Evolutionary conservation across 2,888 invertebrate species (phyloP).

Genomic region (Exocentrus adspersus): DNA sequence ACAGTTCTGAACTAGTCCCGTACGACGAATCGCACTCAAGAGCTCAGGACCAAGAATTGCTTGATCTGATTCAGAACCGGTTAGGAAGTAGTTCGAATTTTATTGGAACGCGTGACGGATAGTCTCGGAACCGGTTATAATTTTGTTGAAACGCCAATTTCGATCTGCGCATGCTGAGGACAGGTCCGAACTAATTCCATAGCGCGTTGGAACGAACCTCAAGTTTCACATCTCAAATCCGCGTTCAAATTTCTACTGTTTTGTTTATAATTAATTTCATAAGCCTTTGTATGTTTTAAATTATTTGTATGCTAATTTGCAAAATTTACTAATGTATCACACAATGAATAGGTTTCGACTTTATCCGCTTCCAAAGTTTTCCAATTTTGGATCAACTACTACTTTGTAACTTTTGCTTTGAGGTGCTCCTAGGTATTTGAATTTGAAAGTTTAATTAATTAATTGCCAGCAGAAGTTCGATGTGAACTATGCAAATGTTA

Average conservation of each 20-base stretch:
- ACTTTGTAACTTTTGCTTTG: neutral
- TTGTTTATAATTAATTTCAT: neutral
- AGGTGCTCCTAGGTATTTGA: neutral
- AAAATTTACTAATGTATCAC: constrained; percentile 1
- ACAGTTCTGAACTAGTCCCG: too few relatives aligned
- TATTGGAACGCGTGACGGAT: too few relatives aligned
- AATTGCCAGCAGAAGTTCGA: neutral
- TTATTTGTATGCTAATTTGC: neutral
- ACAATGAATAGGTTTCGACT: neutral
- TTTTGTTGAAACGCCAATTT: too few relatives aligned
- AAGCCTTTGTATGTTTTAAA: neutral
- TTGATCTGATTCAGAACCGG: too few relatives aligned
- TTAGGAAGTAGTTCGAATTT: too few relatives aligned
- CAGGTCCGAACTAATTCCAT: too few relatives aligned
- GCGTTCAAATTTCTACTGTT: neutral
- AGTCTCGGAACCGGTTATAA: too few relatives aligned
- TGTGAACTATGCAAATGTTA: neutral
- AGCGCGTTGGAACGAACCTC: too few relatives aligned
- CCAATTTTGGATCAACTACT: neutral
- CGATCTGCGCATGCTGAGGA: too few relatives aligned
- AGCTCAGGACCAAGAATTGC: too few relatives aligned
- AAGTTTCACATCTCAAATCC: neutral
- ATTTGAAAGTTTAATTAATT: constrained; percentile 1
- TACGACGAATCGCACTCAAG: too few relatives aligned
- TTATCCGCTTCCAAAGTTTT: neutral